Evolutionary conservation across 2,113 vertebrate species (phyloP).

Genomic region (Tachysurus fulvidraco): DNA sequence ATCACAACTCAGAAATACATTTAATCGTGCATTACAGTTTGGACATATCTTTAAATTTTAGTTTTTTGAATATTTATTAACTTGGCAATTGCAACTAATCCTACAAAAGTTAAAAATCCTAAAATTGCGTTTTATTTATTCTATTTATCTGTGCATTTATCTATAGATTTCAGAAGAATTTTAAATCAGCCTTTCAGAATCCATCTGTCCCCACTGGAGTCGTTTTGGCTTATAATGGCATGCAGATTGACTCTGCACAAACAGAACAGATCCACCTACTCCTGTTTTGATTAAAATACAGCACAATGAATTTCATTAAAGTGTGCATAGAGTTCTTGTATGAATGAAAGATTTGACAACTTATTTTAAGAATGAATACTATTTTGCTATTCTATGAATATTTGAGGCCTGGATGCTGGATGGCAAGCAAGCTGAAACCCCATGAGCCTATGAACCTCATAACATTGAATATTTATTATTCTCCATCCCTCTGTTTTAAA

Average conservation of each 20-base stretch:
- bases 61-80: not conserved
- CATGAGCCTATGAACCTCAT: not conserved
- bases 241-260: not conserved
- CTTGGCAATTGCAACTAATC: not conserved
- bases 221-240: not conserved
- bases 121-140: not conserved
- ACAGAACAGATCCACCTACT: not conserved
- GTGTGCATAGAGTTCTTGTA: not conserved
- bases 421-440: not conserved
- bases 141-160: not conserved
- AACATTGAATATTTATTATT: not conserved
- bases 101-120: not conserved
- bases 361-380: not conserved
- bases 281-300: not conserved
- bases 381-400: not conserved
- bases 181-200: not conserved
- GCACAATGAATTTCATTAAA: conserved; percentile 1
- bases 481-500: not conserved
- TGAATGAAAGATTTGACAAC: not conserved
- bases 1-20: not conserved
- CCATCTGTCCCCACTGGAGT: not conserved
- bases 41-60: not conserved
- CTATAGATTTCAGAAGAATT: conserved; percentile 4
- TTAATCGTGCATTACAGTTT: not conserved
- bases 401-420: not conserved